Evolutionary conservation across 2,888 invertebrate genomes (phyloP).

Genomic region (Scelioninae gen. 1): DNA sequence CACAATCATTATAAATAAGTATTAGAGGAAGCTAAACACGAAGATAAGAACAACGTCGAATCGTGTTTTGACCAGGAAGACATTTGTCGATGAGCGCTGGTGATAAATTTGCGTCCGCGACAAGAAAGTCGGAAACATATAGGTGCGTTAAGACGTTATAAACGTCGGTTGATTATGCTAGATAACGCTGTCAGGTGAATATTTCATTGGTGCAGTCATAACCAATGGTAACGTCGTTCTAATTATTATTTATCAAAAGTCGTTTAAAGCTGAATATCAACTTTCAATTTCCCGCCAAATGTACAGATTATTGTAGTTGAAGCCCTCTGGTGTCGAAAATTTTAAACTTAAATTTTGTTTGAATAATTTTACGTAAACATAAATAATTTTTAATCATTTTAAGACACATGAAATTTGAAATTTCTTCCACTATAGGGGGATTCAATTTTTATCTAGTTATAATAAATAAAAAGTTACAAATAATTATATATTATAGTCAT

Average conservation of each 20-base stretch:
- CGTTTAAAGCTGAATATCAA: slow-evolving; percentile 10
- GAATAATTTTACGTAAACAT: too few species aligned
- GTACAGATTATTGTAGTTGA: too few species aligned
- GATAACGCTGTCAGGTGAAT: slow-evolving; percentile 61
- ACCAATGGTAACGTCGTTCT: slow-evolving; percentile 45
- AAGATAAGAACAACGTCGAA: slow-evolving; percentile 61
- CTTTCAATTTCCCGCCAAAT: not conserved
- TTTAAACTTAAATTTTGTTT: too few species aligned
- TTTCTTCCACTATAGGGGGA: too few species aligned
- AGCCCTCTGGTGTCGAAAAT: too few species aligned
- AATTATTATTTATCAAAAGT: slow-evolving; percentile 64
- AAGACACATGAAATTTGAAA: too few species aligned
- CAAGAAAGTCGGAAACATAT: slow-evolving; percentile 63
- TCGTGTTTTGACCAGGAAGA: slow-evolving; percentile 67
- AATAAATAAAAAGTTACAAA: too few species aligned
- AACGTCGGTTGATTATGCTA: slow-evolving; percentile 43
- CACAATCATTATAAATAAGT: too few species aligned
- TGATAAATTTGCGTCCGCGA: slow-evolving; percentile 62
- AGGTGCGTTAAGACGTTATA: slow-evolving; percentile 56
- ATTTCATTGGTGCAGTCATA: slow-evolving; percentile 37
- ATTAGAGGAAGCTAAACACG: slow-evolving; percentile 18
- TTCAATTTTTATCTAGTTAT: too few species aligned
- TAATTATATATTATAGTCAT: too few species aligned
- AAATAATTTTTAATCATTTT: too few species aligned
- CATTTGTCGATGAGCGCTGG: slow-evolving; percentile 56